Evolutionary conservation across 2,797 vertebrate species (phyloP), one percentile per base, ranked within the genome.

Genomic region (Masticophis lateralis): DNA sequence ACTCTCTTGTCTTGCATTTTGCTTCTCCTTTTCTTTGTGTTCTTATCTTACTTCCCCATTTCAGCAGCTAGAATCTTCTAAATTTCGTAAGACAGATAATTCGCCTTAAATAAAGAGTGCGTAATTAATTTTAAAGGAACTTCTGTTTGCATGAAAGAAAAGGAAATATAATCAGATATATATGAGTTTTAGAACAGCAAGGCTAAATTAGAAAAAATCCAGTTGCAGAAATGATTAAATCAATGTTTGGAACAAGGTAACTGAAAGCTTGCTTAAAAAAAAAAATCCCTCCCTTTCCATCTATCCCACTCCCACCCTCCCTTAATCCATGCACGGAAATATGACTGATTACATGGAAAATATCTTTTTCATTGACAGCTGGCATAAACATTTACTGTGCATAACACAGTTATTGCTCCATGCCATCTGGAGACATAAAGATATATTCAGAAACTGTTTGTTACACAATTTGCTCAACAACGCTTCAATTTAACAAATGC

Each of bases 241-340:
- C 56, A 95, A 94, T 95, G 95, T 95, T 95, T 94, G 89, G 95
- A 95, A 95, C 43, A 61, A 10, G 28, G 91, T 56, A 94, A 86
- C 37, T 95, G 92, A 22, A 95, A 91, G 18, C 88, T 37, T 43
- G 86, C 61, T 89, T 93, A 90, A 60, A 91, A 95, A 91, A 93
- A 55, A 55, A 28, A 20, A 0, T 43, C 22, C 27, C 63, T 79
- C 32, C 18, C 69, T 79, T 18, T 79, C 18, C 37, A 79, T 22
- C 18, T 32, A 79, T 20, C 32, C 18, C 32, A 37, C 32, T 22
- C 32, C 69, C 32, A 37, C 69, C 32, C 20, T 20, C 16, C 8
- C 32, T 79, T 12, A 88, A 20, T 18, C 11, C 4, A 7, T 20
- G 32, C 2, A 87, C 79, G 90, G 90, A 88, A 94, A 27, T 4